A percentile compares a stretch with the other conserved stretches of the same genome.
These are phyloP conservation scores for Oreortyx pictus DNA, from an alignment of 2,797 vertebrate species.

Conservation along the genomic window DNA sequence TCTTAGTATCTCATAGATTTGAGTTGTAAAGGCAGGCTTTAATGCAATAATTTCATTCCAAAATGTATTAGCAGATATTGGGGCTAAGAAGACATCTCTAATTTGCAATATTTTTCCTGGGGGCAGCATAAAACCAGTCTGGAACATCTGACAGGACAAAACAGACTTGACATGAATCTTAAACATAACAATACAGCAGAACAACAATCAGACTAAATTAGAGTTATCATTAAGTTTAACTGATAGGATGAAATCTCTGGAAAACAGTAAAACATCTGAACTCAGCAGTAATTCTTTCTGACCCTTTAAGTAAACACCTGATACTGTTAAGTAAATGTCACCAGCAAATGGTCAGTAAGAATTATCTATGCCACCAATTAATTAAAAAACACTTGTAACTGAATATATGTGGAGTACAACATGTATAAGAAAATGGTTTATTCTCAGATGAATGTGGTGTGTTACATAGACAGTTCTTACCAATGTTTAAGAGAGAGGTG, in stretches of 20 bases:
- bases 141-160: background rate
- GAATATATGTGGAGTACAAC: background rate
- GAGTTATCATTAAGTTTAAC: background rate
- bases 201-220: background rate
- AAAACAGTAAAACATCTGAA: background rate
- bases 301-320: background rate
- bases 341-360: background rate
- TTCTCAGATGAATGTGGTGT: background rate
- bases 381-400: background rate
- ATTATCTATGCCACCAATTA: background rate
- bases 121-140: background rate
- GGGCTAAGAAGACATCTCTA: background rate
- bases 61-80: background rate
- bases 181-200: background rate
- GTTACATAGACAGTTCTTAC: background rate
- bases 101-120: background rate
- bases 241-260: background rate
- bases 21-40: background rate
- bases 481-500: background rate
- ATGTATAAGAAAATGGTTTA: background rate
- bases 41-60: background rate
- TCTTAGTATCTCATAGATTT: background rate
- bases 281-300: background rate
- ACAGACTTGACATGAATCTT: background rate
- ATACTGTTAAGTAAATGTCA: background rate